phyloP scores from a whole-genome alignment of 2,888 invertebrate species.

The Andrena trimmerana region DNA sequence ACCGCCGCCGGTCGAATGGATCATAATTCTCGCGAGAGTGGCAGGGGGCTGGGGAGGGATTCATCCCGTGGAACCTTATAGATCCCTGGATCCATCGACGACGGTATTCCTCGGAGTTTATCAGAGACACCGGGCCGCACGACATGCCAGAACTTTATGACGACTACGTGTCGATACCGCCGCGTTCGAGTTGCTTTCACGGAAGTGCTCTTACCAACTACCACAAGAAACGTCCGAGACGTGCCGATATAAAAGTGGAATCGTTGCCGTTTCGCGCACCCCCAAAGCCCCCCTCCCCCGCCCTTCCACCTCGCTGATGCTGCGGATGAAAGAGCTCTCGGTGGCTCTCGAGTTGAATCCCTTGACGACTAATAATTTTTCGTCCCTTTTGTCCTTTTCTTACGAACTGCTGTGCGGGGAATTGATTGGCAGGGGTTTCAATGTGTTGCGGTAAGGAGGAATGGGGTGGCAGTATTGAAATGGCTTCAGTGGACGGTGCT shows the following conservation, averaged over 20 bases:
- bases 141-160: slow-evolving; percentile 59
- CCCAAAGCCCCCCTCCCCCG: too few relatives aligned
- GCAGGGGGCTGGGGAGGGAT: slow-evolving; percentile 3
- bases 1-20: slow-evolving; percentile 42
- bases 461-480: neutral
- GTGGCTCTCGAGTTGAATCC: neutral
- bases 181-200: slow-evolving; percentile 15
- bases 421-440: neutral
- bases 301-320: neutral
- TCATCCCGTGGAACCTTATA: slow-evolving; percentile 9
- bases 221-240: slow-evolving; percentile 6
- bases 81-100: slow-evolving; percentile 22
- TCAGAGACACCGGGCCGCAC: slow-evolving; percentile 41
- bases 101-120: slow-evolving; percentile 41
- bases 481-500: neutral
- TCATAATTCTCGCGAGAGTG: slow-evolving; percentile 57
- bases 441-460: neutral
- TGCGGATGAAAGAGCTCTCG: neutral
- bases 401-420: neutral
- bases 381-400: neutral
- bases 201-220: slow-evolving; percentile 21
- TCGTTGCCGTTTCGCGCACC: slow-evolving; percentile 5
- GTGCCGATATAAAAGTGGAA: slow-evolving; percentile 30
- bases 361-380: neutral
- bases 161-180: slow-evolving; percentile 48